Base-by-base conservation (phyloP, 2,113 vertebrate species). In the Eurystomus gularis region DNA sequence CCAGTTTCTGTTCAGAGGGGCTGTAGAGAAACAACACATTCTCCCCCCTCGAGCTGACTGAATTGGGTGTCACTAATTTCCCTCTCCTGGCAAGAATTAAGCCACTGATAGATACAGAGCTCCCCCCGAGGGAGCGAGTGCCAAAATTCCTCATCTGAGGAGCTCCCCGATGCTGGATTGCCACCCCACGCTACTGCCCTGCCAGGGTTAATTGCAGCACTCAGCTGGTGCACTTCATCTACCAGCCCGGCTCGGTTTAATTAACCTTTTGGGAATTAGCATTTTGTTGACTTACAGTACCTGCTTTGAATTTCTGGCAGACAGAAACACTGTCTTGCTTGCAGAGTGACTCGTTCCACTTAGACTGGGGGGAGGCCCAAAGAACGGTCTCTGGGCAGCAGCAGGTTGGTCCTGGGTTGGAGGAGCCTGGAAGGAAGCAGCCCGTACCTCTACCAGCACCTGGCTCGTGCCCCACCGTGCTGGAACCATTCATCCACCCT, bases 201-300 rank as follows among this genome's bases (percentile, higher is more conserved):
- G 1, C 49, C 55, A 16, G 69, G 91, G 77, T 68, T 94, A 95
- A 95, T 88, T 92, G 86, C 86, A 82, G 91, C 94, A 86, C 86
- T 90, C 88, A 86, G 72, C 39, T 58, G 51, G n/a, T 88, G 48
- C 55, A 21, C 83, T 94, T 94, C 72, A 84, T 94, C 72, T 70
- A 9, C 1, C 3, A 80, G 83, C 17, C 40, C 60, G 0, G 12
- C 72, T 92, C 82, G 33, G 35, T 86, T 96, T 97, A 95, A 97
- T 97, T 97, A 97, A 89, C 89, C 95, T 95, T 94, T 82, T 28
- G 88, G 80, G 91, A 96, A 95, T 95, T 89, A 94, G 61, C 65
- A 60, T 94, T 94, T 92, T 88, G 69, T 86, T 92, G 80, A 89
- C 69, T 93, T 91, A 81, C 16, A 33, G 76, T 81, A 83, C 72